Conservation (phyloP, 2,888 invertebrate species). For the Lasioglossum morio region DNA sequence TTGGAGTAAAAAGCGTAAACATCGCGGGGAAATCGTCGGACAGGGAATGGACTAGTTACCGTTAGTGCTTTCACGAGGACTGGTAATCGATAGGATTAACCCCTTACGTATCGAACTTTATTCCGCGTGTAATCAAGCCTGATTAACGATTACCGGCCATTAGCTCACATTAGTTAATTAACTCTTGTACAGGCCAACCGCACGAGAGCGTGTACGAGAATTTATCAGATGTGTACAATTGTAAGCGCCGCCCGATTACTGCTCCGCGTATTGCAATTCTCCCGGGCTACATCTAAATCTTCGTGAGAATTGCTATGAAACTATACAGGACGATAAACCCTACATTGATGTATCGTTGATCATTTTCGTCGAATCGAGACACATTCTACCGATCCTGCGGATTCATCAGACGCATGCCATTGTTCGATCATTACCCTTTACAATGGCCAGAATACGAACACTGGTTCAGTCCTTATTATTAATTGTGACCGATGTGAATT, state of each 20-base stretch:
- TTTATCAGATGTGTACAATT: slow-evolving; percentile 63
- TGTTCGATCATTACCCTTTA: not conserved
- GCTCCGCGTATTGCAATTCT: slow-evolving; percentile 47
- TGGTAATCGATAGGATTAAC: slow-evolving; percentile 61
- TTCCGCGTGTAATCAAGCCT: slow-evolving; percentile 64
- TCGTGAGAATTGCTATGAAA: slow-evolving; percentile 52
- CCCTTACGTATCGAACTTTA: slow-evolving; percentile 62
- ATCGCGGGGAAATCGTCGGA: slow-evolving; percentile 20
- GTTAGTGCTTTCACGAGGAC: slow-evolving; percentile 39
- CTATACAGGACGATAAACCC: slow-evolving; percentile 47
- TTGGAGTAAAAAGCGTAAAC: not conserved
- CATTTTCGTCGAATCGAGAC: slow-evolving; percentile 26
- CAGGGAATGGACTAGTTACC: slow-evolving; percentile 38
- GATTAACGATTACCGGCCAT: slow-evolving; percentile 69
- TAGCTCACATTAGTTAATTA: slow-evolving; percentile 70
- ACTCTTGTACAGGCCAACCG: slow-evolving; percentile 52
- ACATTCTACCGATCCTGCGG: slow-evolving; percentile 1
- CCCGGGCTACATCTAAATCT: slow-evolving; percentile 49
- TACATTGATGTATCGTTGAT: slow-evolving; percentile 36
- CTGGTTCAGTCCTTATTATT: no score
- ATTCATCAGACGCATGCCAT: slow-evolving; percentile 18
- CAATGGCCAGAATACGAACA: not conserved
- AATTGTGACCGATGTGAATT: not conserved
- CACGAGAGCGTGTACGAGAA: slow-evolving; percentile 46
- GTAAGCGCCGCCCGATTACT: slow-evolving; percentile 62